Evolutionary conservation across 2,888 invertebrate species (phyloP).

Genomic region (Euspilapteryx auroguttella): DNA sequence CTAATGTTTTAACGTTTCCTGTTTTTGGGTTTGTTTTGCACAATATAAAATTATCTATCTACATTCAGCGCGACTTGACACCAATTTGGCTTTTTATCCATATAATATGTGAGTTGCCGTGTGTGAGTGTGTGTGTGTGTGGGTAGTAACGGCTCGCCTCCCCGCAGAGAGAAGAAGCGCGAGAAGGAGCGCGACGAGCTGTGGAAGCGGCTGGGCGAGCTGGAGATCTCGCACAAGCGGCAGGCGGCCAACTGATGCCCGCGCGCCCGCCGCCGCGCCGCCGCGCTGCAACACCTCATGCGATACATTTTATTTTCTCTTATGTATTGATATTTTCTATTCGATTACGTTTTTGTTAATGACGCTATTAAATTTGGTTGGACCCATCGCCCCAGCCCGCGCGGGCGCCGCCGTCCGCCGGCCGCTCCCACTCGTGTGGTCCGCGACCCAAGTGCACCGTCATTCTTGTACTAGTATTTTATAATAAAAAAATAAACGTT

Average conservation of each 20-base stretch:
- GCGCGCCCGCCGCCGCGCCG: conserved; percentile 10
- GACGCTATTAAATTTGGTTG: conserved; percentile 51
- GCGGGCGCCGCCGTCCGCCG: conserved; percentile 14
- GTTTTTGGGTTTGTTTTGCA: too few species aligned
- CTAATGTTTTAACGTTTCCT: too few species aligned
- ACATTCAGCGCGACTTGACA: too few species aligned
- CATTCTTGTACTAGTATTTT: conserved; percentile 34
- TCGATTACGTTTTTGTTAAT: conserved; percentile 55
- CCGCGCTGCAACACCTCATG: too few species aligned
- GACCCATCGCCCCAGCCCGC: conserved; percentile 13
- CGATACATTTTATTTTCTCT: conserved; percentile 46
- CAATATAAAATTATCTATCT: too few species aligned
- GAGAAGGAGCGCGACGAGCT: conserved; percentile 95
- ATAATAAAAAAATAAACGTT: conserved; percentile 22
- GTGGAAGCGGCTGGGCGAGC: conserved; percentile 93
- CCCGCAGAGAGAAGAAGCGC: conserved; percentile 86
- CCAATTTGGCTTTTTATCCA: too few species aligned
- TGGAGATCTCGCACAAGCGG: conserved; percentile 80
- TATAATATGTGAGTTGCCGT: too few species aligned
- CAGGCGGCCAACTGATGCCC: conserved; percentile 28
- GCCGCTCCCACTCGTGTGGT: conserved; percentile 15
- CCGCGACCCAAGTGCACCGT: conserved; percentile 30
- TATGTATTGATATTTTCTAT: conserved; percentile 55
- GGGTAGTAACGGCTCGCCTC: too few species aligned
- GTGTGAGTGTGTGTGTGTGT: too few species aligned